Base-by-base conservation (phyloP, 2,888 invertebrate genomes). In the Chrysopilus asiliformis region DNA sequence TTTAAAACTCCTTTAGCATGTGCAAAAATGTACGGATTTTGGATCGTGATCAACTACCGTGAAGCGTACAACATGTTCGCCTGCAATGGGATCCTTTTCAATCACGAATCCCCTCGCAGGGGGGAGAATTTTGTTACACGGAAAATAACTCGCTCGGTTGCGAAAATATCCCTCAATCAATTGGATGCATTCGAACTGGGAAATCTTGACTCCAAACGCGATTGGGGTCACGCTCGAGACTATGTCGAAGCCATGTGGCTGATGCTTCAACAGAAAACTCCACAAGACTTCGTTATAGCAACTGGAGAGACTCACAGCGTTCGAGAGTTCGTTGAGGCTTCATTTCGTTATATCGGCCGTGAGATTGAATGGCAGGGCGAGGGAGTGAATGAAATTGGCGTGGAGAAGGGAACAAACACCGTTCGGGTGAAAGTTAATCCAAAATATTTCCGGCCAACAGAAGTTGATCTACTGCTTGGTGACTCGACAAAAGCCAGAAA, bases 161-260 rank as follows among this genome's bases (percentile, higher is more conserved):
- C 98, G 7, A 98, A 98, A 69, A 97, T 99, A 49, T 73, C 75
- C 38, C 70, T 94, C 7, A 90, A 91, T 0, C 76, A 89, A 42
- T 75, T 90, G 59, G 79, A 89, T 42, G 71, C 66, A 42, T 64
- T 97, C 36, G 91, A 94, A 57, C 68, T 99, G 40, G 98, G 98
- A 13, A 94, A 93, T 60, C 66, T 98, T 52, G 93, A 95, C 60
- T 84, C 97, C 12, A 81, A 84, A 57, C 71, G 98, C 52, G 98
- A 99, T 64, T 99, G 98, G 98, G 98, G 98, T 5, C 91, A 91
- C 62, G 91, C 91, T 2, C 84, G 77, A 62, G 95, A 95, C 65
- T 95, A 93, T 60, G 86, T 95, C 6, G 86, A 93, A 82, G 98
- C 95, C 1, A 99, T 99, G 98, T 99, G 97, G 95, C 66, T 93